These are phyloP conservation scores for Calliphora vicina DNA, from an alignment of 1,140 invertebrate genomes.

Conservation along the genomic window DNA sequence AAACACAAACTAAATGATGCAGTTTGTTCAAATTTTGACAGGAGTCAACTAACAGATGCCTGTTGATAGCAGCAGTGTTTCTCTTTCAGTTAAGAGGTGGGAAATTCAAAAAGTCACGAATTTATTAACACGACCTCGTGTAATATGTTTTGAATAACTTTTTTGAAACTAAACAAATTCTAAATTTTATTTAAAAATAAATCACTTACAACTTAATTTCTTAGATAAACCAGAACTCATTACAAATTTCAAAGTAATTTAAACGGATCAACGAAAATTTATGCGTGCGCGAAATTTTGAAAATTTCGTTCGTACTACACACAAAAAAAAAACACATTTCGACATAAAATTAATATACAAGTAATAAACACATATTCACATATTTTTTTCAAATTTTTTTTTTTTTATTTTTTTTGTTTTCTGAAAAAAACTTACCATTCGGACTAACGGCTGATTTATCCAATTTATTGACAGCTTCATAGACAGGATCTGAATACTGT, in stretches of 20 bases:
- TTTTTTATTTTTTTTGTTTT: background rate
- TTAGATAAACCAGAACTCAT: background rate
- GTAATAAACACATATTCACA: background rate
- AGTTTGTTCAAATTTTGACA: no score
- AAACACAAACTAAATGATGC: no score
- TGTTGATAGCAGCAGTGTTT: no score
- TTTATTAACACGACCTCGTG: no score
- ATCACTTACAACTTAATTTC: background rate
- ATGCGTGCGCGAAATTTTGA: background rate
- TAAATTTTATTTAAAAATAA: no score
- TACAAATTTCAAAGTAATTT: background rate
- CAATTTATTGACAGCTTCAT: conserved; percentile 75
- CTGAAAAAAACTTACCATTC: conserved; percentile 61
- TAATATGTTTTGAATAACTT: no score
- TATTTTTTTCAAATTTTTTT: background rate
- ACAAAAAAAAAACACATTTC: background rate
- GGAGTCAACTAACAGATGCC: no score
- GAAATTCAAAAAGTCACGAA: no score
- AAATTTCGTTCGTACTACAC: background rate
- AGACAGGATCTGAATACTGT: conserved; percentile 78
- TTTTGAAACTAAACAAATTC: no score
- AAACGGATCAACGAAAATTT: background rate
- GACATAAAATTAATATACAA: background rate
- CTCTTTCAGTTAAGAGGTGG: no score
- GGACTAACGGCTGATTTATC: conserved; percentile 69